Evolutionary conservation across 2,113 vertebrate species (phyloP).

Genomic region (Pelecanus crispus): DNA sequence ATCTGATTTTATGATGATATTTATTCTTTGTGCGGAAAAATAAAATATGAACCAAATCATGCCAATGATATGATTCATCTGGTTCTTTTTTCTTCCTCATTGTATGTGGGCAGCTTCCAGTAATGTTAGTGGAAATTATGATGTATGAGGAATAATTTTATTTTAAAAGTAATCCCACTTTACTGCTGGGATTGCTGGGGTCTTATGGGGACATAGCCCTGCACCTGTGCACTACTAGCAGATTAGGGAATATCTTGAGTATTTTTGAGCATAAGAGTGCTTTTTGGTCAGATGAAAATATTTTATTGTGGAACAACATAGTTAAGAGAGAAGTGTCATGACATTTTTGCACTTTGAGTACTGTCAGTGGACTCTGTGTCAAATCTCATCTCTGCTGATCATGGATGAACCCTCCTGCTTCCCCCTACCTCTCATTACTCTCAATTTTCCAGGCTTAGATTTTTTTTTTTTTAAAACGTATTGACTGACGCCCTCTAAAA

Average conservation of each 20-base stretch:
- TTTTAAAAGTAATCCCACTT: neutral
- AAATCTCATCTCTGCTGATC: neutral
- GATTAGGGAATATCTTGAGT: neutral
- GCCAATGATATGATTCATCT: constrained; percentile 1
- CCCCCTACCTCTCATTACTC: neutral
- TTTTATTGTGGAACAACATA: neutral
- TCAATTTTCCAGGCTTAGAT: neutral
- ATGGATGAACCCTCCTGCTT: neutral
- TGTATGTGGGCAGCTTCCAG: neutral
- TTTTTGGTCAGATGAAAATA: neutral
- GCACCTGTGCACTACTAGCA: neutral
- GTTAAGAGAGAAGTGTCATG: neutral
- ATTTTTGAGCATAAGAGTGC: neutral
- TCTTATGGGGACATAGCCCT: neutral
- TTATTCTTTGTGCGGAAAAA: constrained; percentile 9
- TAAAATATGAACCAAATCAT: neutral
- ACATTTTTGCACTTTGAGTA: neutral
- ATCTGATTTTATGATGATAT: neutral
- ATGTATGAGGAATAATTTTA: neutral
- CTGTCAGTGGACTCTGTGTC: neutral
- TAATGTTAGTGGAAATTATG: neutral
- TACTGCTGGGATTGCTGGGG: neutral
- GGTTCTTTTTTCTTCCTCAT: neutral
- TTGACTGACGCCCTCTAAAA: neutral
- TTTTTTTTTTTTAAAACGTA: neutral